A percentile compares a stretch with the other conserved stretches of the same genome.
Conservation (phyloP, 2,113 vertebrate genomes). For the Gymnobelideus leadbeateri region DNA sequence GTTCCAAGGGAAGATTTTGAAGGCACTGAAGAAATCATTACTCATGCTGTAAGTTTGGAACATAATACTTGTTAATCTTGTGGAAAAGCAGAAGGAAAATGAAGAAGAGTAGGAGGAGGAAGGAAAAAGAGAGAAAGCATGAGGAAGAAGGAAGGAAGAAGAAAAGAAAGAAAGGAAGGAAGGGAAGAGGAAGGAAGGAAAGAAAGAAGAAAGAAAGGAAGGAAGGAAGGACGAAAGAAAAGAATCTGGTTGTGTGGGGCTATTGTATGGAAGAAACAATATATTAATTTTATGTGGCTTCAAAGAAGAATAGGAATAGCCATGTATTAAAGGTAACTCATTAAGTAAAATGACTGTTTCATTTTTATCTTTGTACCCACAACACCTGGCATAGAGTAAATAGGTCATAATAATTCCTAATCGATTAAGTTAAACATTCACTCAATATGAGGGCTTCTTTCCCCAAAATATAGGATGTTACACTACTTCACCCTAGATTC, state of each 20-base stretch:
- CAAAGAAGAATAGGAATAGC: too few species aligned
- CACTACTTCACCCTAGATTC: too few species aligned
- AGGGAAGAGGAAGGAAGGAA: fast-evolving
- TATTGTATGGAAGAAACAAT: background rate
- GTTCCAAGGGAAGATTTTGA: too few species aligned
- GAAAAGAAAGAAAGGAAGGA: background rate
- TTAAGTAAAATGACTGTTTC: too few species aligned
- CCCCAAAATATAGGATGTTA: too few species aligned
- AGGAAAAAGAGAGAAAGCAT: background rate
- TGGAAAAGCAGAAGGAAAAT: background rate
- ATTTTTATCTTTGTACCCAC: background rate
- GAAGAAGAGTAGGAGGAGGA: background rate
- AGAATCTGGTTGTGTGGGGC: background rate
- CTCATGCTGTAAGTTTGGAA: too few species aligned
- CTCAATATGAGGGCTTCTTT: background rate
- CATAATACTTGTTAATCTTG: background rate
- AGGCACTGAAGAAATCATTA: too few species aligned
- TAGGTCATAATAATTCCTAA: too few species aligned
- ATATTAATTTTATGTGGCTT: background rate
- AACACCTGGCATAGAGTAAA: too few species aligned
- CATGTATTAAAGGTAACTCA: too few species aligned
- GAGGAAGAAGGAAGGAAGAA: background rate
- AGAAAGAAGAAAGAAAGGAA: background rate
- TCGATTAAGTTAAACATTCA: background rate
- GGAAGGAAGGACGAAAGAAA: too few species aligned